Conservation (phyloP, 2,113 vertebrate genomes). For the Bubalus kerabau region DNA sequence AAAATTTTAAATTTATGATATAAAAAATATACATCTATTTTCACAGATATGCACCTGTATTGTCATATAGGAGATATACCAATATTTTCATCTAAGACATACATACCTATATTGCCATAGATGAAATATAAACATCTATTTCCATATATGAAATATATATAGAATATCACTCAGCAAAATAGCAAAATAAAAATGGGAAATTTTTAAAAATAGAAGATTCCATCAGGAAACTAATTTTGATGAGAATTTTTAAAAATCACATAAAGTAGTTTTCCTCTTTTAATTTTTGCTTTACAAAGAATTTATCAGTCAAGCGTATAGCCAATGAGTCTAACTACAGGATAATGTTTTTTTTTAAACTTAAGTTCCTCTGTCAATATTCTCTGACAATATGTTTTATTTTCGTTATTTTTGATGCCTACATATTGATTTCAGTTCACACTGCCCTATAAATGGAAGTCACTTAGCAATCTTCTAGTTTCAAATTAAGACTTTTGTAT, state of each 20-base stretch:
- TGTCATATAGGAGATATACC: not conserved
- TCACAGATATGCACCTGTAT: not conserved
- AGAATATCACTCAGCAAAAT: not conserved
- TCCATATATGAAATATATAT: not conserved
- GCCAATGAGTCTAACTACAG: not conserved
- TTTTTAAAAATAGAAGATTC: not conserved
- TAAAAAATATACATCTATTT: not conserved
- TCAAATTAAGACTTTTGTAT: not conserved
- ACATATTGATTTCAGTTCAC: not conserved
- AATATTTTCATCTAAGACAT: not conserved
- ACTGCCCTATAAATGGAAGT: not conserved
- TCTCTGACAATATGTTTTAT: not conserved
- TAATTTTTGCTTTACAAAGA: not conserved
- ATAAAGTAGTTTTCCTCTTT: not conserved
- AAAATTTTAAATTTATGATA: not conserved
- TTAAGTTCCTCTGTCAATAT: not conserved
- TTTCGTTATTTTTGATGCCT: not conserved
- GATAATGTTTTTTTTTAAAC: not conserved
- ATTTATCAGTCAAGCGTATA: not conserved
- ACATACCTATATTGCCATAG: not conserved
- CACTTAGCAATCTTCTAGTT: not conserved
- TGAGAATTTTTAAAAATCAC: not conserved
- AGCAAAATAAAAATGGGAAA: not conserved
- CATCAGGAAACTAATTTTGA: not conserved
- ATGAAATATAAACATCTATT: not conserved